Evolutionary conservation across 2,888 invertebrate species (phyloP).

Genomic region (Cabera pusaria): DNA sequence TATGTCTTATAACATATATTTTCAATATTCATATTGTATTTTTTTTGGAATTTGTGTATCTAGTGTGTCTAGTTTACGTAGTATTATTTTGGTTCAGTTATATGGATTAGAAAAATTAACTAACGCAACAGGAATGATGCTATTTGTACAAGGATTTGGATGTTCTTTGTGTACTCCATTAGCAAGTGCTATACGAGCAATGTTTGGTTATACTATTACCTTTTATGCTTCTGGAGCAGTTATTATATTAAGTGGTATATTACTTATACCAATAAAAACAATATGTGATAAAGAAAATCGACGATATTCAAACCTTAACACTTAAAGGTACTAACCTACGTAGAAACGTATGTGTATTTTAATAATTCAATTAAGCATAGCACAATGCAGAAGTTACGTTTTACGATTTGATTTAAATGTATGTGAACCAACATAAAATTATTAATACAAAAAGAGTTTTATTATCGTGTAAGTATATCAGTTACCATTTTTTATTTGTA

Average conservation of each 20-base stretch:
- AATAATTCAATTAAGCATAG: too few species aligned
- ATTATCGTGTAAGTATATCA: too few species aligned
- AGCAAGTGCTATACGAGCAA: slow-evolving; percentile 54
- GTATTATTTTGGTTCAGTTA: slow-evolving; percentile 60
- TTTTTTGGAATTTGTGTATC: slow-evolving; percentile 63
- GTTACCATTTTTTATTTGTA: too few species aligned
- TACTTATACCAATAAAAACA: slow-evolving; percentile 47
- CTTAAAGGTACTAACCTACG: too few species aligned
- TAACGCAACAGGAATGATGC: slow-evolving; percentile 67
- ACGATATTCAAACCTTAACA: too few species aligned
- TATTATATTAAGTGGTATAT: slow-evolving; percentile 54
- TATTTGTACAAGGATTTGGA: slow-evolving; percentile 68
- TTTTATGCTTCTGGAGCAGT: slow-evolving; percentile 61
- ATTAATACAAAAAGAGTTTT: too few species aligned
- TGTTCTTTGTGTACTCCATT: slow-evolving; percentile 65
- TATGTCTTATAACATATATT: slow-evolving; percentile 54
- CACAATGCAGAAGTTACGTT: too few species aligned
- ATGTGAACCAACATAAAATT: too few species aligned
- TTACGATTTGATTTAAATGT: too few species aligned
- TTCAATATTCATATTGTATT: slow-evolving; percentile 59
- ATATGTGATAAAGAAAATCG: slow-evolving; percentile 38
- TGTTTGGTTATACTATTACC: slow-evolving; percentile 52
- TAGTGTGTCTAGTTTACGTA: slow-evolving; percentile 55
- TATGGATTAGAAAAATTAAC: slow-evolving; percentile 72
- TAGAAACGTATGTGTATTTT: too few species aligned